These are phyloP conservation scores for Amphipoea oculea DNA, from an alignment of 2,888 invertebrate species.

Conservation along the genomic window DNA sequence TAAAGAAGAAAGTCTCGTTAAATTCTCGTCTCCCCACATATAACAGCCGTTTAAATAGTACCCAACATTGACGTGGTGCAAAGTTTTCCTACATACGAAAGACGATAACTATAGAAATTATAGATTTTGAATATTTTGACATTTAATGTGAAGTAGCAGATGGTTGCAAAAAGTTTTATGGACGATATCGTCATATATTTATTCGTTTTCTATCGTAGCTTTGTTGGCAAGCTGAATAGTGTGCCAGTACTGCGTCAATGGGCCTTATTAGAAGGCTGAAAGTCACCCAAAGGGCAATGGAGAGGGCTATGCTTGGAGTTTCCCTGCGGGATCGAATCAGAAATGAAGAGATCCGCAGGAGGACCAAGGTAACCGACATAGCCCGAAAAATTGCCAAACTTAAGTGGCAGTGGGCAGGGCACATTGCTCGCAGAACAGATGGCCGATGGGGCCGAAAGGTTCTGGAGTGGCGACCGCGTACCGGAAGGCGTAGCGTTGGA, in stretches of 20 bases:
- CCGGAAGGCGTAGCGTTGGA: too few relatives aligned
- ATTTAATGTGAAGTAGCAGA: conserved; percentile 33
- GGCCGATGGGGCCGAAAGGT: too few relatives aligned
- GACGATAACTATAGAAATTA: conserved; percentile 20
- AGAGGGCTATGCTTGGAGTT: too few relatives aligned
- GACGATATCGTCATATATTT: neutral
- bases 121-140: conserved; percentile 27
- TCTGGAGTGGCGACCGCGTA: too few relatives aligned
- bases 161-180: conserved; percentile 33
- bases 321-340: too few relatives aligned
- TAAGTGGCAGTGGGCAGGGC: too few relatives aligned
- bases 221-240: neutral
- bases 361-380: too few relatives aligned
- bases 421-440: too few relatives aligned
- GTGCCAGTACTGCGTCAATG: neutral
- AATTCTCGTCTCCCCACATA: conserved; percentile 47
- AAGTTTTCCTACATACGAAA: conserved; percentile 31
- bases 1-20: conserved; percentile 13
- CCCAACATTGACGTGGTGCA: conserved; percentile 14
- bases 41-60: conserved; percentile 55
- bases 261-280: too few relatives aligned
- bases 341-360: too few relatives aligned
- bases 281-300: too few relatives aligned
- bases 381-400: too few relatives aligned
- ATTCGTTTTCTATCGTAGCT: conserved; percentile 1